phyloP scores from a whole-genome alignment of 2,888 invertebrate species.

The Parnassius apollo region DNA sequence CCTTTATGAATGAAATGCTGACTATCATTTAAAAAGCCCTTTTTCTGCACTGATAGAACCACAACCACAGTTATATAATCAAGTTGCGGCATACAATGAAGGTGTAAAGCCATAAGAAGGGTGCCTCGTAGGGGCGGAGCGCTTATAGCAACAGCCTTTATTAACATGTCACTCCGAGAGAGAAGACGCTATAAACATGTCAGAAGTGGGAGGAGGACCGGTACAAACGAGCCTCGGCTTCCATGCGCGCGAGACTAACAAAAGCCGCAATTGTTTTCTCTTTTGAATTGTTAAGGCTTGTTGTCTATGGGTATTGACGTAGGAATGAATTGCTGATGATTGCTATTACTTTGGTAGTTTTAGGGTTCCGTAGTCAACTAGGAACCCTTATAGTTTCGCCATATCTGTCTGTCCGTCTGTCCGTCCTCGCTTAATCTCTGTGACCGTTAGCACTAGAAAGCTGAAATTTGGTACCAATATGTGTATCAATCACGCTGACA shows the following conservation, averaged over 20 bases:
- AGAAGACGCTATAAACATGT: slow-evolving; percentile 43
- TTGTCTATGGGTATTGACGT: slow-evolving; percentile 51
- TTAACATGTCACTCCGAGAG: slow-evolving; percentile 63
- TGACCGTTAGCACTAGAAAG: no score
- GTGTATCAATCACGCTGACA: no score
- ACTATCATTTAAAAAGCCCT: not conserved
- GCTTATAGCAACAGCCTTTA: slow-evolving; percentile 49
- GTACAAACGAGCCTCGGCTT: slow-evolving; percentile 40
- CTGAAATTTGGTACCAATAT: no score
- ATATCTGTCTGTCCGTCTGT: no score
- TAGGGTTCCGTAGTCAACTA: no score
- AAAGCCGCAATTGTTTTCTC: slow-evolving; percentile 54
- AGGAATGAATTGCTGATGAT: not conserved
- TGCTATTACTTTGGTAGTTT: slow-evolving; percentile 10
- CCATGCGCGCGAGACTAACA: slow-evolving; percentile 49
- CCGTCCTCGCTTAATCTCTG: no score
- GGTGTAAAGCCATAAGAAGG: slow-evolving; percentile 34
- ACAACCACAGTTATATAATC: slow-evolving; percentile 12
- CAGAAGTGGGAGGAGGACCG: slow-evolving; percentile 38
- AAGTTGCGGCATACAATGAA: slow-evolving; percentile 27
- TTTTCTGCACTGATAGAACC: slow-evolving; percentile 3
- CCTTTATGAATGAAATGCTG: not conserved
- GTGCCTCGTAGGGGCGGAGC: slow-evolving; percentile 47
- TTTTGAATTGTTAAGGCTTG: slow-evolving; percentile 49
- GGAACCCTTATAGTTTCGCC: no score